These are phyloP conservation scores for Gambelia wislizenii DNA, from an alignment of 2,797 vertebrate species.

Conservation along the genomic window DNA sequence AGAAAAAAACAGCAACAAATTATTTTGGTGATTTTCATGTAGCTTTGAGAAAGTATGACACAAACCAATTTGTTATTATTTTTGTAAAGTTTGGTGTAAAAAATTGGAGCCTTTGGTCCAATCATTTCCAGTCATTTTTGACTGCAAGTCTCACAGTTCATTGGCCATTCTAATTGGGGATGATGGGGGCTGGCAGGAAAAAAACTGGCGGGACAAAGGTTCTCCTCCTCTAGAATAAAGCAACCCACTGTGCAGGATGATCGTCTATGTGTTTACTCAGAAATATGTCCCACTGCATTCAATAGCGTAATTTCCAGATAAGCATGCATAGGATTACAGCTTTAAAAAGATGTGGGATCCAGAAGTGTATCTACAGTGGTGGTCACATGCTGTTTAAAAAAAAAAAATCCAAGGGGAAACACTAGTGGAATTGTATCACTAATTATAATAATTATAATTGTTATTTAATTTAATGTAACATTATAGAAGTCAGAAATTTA, in stretches of 20 bases:
- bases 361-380: neutral
- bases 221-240: neutral
- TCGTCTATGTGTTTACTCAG: neutral
- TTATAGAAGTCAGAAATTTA: too few relatives aligned
- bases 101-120: too few relatives aligned
- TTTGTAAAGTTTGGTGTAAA: neutral
- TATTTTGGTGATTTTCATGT: constrained; percentile 44
- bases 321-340: neutral
- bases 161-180: neutral
- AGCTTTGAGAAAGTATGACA: constrained; percentile 53
- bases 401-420: neutral
- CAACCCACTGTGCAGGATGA: neutral
- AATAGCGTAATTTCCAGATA: neutral
- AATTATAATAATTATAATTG: too few relatives aligned
- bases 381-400: too few relatives aligned
- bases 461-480: too few relatives aligned
- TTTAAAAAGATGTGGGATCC: constrained; percentile 24
- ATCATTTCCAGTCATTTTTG: too few relatives aligned
- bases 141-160: neutral
- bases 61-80: neutral
- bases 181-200: neutral
- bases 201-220: neutral
- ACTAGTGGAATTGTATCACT: neutral
- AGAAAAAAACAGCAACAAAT: constrained; percentile 73
- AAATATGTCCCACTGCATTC: neutral